Evolutionary conservation across 2,113 vertebrate species (phyloP).

Genomic region (Hemiprocne comata): DNA sequence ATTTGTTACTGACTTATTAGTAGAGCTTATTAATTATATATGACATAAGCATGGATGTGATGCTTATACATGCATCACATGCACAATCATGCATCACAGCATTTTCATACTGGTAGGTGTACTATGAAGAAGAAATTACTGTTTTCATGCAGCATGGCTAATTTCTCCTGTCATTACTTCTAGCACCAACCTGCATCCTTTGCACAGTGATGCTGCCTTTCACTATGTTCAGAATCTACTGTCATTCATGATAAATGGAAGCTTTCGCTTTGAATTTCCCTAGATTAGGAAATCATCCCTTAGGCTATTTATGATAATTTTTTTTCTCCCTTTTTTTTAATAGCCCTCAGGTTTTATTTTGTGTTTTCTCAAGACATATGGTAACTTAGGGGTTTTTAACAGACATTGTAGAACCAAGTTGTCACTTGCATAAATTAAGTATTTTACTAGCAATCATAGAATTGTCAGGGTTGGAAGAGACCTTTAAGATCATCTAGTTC

Average conservation of each 20-base stretch:
- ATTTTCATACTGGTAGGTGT: slow-evolving; percentile 19
- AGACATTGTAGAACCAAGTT: neutral
- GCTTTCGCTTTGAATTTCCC: neutral
- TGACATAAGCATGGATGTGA: neutral
- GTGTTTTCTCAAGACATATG: neutral
- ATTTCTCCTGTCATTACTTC: slow-evolving; percentile 1
- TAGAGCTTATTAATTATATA: neutral
- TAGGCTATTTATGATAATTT: neutral
- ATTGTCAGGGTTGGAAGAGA: too few relatives aligned
- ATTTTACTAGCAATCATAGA: neutral
- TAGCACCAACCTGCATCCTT: neutral
- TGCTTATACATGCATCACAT: too few relatives aligned
- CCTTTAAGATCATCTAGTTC: too few relatives aligned
- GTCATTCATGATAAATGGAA: neutral
- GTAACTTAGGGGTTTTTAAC: neutral
- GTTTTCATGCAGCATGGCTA: neutral
- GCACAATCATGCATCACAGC: neutral
- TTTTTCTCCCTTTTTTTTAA: neutral
- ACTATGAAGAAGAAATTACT: neutral
- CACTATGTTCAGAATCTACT: neutral
- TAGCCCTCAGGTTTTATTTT: neutral
- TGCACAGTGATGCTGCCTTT: neutral
- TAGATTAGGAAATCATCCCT: neutral
- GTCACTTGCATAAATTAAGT: neutral
- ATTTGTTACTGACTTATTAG: neutral